Evolutionary conservation across 2,797 vertebrate species (phyloP).

Genomic region (Myotis findleyi): DNA sequence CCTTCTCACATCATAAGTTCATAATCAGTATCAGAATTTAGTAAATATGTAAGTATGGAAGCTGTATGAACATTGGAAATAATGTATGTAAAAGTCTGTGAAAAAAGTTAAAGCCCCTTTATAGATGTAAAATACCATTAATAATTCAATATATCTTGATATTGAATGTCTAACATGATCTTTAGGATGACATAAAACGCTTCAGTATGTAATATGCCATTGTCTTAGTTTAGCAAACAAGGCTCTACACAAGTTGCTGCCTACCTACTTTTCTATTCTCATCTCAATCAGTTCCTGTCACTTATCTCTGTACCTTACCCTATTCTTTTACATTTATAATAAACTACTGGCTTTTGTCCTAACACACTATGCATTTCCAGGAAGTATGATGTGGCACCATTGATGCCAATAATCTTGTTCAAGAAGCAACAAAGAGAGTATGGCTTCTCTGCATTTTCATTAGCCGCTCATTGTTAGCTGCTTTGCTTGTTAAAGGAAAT

Average conservation of each 20-base stretch:
- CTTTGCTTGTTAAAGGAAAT: slow-evolving; percentile 73
- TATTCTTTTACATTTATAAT: neutral
- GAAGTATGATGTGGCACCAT: neutral
- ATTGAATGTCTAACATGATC: neutral
- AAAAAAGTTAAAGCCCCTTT: slow-evolving; percentile 22
- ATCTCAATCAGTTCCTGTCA: neutral
- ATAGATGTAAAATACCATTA: slow-evolving; percentile 48
- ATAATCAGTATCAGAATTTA: slow-evolving; percentile 45
- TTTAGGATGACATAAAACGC: slow-evolving; percentile 6
- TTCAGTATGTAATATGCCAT: neutral
- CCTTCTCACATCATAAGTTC: slow-evolving; percentile 17
- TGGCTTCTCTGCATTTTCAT: slow-evolving; percentile 65
- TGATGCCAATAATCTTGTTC: neutral
- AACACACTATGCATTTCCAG: neutral
- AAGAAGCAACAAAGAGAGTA: slow-evolving; percentile 43
- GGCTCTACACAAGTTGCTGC: neutral
- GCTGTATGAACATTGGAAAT: slow-evolving; percentile 36
- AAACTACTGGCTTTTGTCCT: neutral
- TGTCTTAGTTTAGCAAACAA: neutral
- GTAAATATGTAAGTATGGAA: neutral
- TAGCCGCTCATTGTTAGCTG: slow-evolving; percentile 54
- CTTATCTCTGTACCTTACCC: neutral
- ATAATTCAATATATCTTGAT: neutral
- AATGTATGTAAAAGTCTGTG: neutral
- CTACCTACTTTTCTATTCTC: neutral